phyloP scores from a whole-genome alignment of 1,140 invertebrate genomes.

The Monochamus saltuarius region DNA sequence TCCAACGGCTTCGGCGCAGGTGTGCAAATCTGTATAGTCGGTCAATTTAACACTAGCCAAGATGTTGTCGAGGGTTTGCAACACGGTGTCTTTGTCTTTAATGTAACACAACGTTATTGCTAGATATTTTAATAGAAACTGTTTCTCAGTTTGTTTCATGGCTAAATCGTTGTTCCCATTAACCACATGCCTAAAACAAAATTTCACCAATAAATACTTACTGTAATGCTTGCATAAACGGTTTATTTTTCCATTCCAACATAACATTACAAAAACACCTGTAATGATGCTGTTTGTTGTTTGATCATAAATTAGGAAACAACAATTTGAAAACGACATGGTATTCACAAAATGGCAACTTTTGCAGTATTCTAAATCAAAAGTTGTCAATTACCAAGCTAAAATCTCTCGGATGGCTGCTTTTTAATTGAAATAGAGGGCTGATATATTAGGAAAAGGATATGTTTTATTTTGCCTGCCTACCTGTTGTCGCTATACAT shows the following conservation, averaged over 20 bases:
- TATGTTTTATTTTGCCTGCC: not conserved
- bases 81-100: slow-evolving; percentile 64
- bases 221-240: too few species aligned
- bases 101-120: slow-evolving; percentile 69
- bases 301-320: too few species aligned
- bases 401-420: too few species aligned
- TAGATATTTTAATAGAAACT: slow-evolving; percentile 63
- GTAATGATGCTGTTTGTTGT: too few species aligned
- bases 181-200: slow-evolving; percentile 17
- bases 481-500: slow-evolving; percentile 48
- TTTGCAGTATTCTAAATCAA: too few species aligned
- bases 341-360: too few species aligned
- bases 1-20: slow-evolving; percentile 74
- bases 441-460: too few species aligned
- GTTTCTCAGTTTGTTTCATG: slow-evolving; percentile 50
- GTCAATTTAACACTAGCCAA: slow-evolving; percentile 63
- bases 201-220: not conserved
- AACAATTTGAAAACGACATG: too few species aligned
- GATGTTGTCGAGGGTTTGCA: slow-evolving; percentile 65
- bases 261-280: too few species aligned
- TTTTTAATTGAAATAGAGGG: too few species aligned
- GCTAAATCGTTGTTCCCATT: slow-evolving; percentile 19
- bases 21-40: slow-evolving; percentile 60
- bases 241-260: too few species aligned
- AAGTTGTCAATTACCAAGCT: too few species aligned